Conservation (phyloP, 2,888 invertebrate genomes). For the Uropetala carovei region DNA sequence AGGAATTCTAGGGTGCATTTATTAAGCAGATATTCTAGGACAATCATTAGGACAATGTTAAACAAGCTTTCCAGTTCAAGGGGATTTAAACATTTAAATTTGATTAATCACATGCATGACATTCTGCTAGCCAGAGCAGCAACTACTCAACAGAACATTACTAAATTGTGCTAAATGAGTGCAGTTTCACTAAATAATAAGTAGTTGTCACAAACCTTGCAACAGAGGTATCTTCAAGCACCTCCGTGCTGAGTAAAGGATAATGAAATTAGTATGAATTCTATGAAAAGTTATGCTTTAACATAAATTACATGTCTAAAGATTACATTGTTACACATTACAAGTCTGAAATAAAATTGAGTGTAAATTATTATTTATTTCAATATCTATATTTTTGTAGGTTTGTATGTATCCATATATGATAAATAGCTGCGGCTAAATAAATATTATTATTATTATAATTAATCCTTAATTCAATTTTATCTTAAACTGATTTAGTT, state of each 20-base stretch:
- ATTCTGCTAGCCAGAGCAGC: conserved; percentile 30
- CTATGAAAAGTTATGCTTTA: background rate
- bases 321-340: background rate
- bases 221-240: conserved; percentile 72
- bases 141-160: conserved; percentile 1
- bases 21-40: background rate
- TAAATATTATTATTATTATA: background rate
- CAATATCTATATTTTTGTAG: background rate
- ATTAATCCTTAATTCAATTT: no score
- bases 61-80: background rate
- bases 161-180: conserved; percentile 44
- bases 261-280: conserved; percentile 48
- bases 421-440: background rate
- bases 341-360: background rate
- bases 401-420: background rate
- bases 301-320: background rate
- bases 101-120: conserved; percentile 24
- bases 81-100: background rate
- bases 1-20: no score
- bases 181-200: conserved; percentile 56
- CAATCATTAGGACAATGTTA: background rate
- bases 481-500: no score
- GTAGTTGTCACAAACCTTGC: conserved; percentile 70
- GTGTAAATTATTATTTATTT: background rate
- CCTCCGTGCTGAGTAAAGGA: conserved; percentile 71